Percentiles rank a stretch among this genome's conserved stretches.
phyloP scores from a whole-genome alignment of 2,113 vertebrate species.

The Sylvietta virens region DNA sequence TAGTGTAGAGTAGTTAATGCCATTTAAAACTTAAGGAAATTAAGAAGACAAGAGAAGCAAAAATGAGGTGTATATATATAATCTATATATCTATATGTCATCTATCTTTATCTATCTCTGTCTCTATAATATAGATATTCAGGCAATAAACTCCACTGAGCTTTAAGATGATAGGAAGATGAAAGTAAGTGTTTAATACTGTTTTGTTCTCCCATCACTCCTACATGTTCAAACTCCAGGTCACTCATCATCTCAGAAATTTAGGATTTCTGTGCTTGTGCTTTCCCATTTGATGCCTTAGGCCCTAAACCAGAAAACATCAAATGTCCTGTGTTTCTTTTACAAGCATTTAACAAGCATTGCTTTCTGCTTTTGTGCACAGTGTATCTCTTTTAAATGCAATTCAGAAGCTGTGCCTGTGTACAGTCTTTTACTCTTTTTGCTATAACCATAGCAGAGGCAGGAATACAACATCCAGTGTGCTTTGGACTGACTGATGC shows the following conservation, averaged over 20 bases:
- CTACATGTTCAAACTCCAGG: not conserved
- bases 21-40: not conserved
- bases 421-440: not conserved
- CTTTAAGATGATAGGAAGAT: not conserved
- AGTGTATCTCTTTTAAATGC: not conserved
- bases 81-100: too few species aligned
- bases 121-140: too few species aligned
- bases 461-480: not conserved
- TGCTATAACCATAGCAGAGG: not conserved
- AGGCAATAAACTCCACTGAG: not conserved
- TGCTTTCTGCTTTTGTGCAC: not conserved
- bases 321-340: not conserved
- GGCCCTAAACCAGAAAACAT: not conserved
- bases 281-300: not conserved
- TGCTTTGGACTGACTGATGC: not conserved
- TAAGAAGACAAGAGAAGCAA: not conserved
- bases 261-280: not conserved
- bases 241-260: not conserved
- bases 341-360: not conserved
- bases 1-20: not conserved
- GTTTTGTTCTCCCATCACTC: not conserved
- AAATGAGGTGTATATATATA: too few species aligned
- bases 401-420: not conserved
- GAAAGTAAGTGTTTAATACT: not conserved
- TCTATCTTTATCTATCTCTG: too few species aligned